Evolutionary conservation across 2,113 vertebrate species (phyloP).

Genomic region (Nibea albiflora): DNA sequence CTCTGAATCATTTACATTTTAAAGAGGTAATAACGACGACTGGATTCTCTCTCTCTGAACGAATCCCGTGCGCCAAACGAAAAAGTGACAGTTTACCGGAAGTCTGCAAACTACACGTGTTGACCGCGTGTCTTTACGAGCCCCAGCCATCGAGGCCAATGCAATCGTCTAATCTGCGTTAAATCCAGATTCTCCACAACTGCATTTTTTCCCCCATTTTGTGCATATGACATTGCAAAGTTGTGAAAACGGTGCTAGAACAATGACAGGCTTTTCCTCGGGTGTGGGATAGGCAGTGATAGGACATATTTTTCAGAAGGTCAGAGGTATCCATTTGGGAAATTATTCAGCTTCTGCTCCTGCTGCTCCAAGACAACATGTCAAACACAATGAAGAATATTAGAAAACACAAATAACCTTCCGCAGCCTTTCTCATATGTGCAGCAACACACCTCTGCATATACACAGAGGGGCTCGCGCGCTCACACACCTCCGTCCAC

Average conservation of each 20-base stretch:
- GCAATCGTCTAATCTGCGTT: slow-evolving; percentile 10
- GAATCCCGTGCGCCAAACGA: slow-evolving; percentile 15
- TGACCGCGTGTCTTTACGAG: slow-evolving; percentile 14
- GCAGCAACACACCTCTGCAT: slow-evolving; percentile 36
- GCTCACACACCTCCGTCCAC: slow-evolving; percentile 30
- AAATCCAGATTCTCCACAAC: slow-evolving; percentile 26
- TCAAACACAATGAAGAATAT: slow-evolving; percentile 72
- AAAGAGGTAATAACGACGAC: slow-evolving; percentile 66
- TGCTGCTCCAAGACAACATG: slow-evolving; percentile 68
- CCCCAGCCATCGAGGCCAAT: slow-evolving; percentile 11
- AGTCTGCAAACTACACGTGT: neutral
- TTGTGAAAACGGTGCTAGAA: slow-evolving; percentile 38
- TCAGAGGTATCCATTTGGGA: slow-evolving; percentile 80
- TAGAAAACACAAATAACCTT: slow-evolving; percentile 76
- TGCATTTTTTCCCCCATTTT: neutral
- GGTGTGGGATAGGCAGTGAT: slow-evolving; percentile 43
- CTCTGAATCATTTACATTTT: slow-evolving; percentile 70
- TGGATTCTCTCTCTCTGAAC: slow-evolving; percentile 55
- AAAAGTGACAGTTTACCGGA: slow-evolving; percentile 36
- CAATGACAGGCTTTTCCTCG: slow-evolving; percentile 64
- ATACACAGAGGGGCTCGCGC: slow-evolving; percentile 31
- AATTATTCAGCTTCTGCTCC: slow-evolving; percentile 76
- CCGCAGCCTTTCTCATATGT: slow-evolving; percentile 33
- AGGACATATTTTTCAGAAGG: slow-evolving; percentile 79
- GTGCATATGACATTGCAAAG: slow-evolving; percentile 34